Conservation (phyloP, 2,888 invertebrate genomes). For the Drosophila rubida region DNA sequence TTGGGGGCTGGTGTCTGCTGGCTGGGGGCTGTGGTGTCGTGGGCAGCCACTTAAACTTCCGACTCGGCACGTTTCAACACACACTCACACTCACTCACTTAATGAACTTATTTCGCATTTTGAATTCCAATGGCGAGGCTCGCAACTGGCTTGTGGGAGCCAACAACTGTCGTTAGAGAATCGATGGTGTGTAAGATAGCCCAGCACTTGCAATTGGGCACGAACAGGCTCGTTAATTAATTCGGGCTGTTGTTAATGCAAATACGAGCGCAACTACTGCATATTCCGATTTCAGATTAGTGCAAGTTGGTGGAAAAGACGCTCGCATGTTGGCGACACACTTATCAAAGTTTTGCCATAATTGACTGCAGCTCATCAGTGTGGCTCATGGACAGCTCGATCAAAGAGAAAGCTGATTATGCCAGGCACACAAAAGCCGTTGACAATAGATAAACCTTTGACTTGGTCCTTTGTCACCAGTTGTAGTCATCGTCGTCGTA, state of each 20-base stretch:
- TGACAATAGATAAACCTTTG: conserved; percentile 79
- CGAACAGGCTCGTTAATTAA: conserved; percentile 62
- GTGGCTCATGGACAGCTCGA: conserved; percentile 47
- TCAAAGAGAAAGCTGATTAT: conserved; percentile 72
- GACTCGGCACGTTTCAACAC: conserved; percentile 28
- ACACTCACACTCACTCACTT: conserved; percentile 13
- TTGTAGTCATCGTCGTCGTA: too few species aligned
- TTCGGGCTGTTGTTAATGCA: conserved; percentile 55
- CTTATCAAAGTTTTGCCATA: conserved; percentile 21
- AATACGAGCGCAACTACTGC: too few species aligned
- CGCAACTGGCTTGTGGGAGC: conserved; percentile 78
- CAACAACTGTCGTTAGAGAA: conserved; percentile 72
- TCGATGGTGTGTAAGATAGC: conserved; percentile 63
- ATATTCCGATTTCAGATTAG: too few species aligned
- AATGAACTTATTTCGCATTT: conserved; percentile 78
- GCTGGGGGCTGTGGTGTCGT: neutral
- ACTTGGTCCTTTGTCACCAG: conserved; percentile 46
- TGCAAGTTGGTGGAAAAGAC: too few species aligned
- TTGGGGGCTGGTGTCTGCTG: neutral
- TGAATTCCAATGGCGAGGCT: conserved; percentile 69
- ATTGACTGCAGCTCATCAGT: conserved; percentile 52
- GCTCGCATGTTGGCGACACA: neutral
- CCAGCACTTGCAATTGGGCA: conserved; percentile 23
- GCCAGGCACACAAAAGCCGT: conserved; percentile 72
- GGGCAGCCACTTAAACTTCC: conserved; percentile 41